Base-by-base conservation (phyloP, 2,113 vertebrate genomes). In the Pavo muticus region DNA sequence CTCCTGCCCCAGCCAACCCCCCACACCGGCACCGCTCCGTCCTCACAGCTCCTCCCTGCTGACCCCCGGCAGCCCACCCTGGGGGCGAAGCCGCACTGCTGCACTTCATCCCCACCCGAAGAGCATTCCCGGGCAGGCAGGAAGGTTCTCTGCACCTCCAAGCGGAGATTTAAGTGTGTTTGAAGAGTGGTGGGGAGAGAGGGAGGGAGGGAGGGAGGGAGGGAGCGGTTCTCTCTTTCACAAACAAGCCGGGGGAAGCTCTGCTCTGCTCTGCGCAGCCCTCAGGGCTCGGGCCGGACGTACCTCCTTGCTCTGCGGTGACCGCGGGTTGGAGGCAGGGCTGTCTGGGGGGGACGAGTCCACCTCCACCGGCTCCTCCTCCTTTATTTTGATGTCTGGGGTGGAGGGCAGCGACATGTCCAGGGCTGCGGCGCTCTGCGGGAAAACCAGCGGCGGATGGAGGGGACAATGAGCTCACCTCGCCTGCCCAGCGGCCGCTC, bases 321-420 rank as follows among this genome's bases (percentile, higher is more conserved):
- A 97, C 21, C 50, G 93, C 1, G 98, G 98, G 79, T 97, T 89
- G 3, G 99, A 98, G 6, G 96, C 97, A 30, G 99, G 99, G 88
- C 99, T 99, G 67, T 96, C 97, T 1, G 99, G 98, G 3, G 99
- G 98, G 6, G 99, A 98, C 4, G 99, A 99, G 54, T 99, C 99
- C 30, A 99, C 99, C 74, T 99, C 99, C 48, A 99, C 98, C 1
- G 98, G 98, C 65, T 98, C 98, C 83, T 99, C 99, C 95, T 99
- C 98, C 96, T 99, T 99, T 92, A 99, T 98, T 98, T 98, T 99
- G 67, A 99, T 82, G 13, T 99, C 99, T 8, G 98, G 99, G 16
- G 98, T 97, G 7, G 98, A 98, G 83, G 99, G 98, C 83, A 99
- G 96, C 54, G 98, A 99, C 99, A 99, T 99, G 96, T 99, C 99